A percentile compares a stretch with the other conserved stretches of the same genome.
phyloP scores from a whole-genome alignment of 2,113 vertebrate species.

The Peromyscus polionotus region DNA sequence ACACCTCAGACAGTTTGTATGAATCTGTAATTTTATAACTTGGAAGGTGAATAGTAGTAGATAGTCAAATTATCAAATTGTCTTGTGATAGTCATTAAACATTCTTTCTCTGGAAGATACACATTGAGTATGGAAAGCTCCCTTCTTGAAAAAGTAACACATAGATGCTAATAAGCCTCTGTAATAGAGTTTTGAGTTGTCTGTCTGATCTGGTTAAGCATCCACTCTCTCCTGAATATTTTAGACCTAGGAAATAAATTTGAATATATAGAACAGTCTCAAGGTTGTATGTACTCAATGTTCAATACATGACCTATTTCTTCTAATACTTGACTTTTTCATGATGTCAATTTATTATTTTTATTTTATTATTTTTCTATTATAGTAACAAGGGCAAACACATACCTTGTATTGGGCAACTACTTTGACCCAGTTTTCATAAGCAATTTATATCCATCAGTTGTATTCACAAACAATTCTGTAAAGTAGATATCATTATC shows the following conservation, averaged over 20 bases:
- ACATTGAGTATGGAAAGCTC: background rate
- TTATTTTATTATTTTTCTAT: background rate
- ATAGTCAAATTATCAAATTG: slow-evolving; percentile 7
- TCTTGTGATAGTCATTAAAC: background rate
- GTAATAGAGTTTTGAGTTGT: background rate
- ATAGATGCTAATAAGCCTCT: background rate
- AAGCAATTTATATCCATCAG: background rate
- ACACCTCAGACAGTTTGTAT: background rate
- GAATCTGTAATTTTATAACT: background rate
- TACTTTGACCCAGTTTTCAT: background rate
- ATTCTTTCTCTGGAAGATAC: background rate
- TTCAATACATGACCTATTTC: background rate
- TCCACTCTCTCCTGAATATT: background rate
- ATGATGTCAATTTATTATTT: background rate
- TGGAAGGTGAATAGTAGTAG: background rate
- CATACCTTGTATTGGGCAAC: background rate
- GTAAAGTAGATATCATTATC: background rate
- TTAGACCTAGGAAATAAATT: background rate
- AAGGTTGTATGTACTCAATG: background rate
- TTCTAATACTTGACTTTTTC: background rate
- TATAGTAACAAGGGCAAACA: background rate
- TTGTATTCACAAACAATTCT: background rate
- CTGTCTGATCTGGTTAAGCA: background rate
- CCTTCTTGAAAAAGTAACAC: background rate
- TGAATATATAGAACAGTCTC: background rate